Percentiles rank a stretch among this genome's conserved stretches.
Conservation (phyloP, 2,888 invertebrate species). For the Trissoscelio sp. region DNA sequence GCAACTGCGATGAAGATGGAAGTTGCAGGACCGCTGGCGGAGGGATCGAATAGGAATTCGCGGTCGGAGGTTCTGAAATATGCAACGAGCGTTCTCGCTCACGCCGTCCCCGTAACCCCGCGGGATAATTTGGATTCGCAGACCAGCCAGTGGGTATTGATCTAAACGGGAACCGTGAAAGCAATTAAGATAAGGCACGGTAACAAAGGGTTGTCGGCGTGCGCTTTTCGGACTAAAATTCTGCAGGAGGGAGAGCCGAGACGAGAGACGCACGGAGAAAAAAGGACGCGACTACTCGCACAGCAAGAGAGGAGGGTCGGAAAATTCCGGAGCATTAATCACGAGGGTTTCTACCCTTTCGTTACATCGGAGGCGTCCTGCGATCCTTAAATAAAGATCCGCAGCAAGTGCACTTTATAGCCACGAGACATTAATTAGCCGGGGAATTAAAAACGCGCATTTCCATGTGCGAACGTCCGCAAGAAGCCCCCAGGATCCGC, state of each 20-base stretch:
- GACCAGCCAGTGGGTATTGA: slow-evolving; percentile 78
- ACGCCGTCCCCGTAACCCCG: slow-evolving; percentile 64
- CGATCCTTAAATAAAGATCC: slow-evolving; percentile 63
- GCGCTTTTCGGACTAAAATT: slow-evolving; percentile 75
- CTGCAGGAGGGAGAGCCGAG: slow-evolving; percentile 61
- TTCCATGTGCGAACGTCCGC: slow-evolving; percentile 34
- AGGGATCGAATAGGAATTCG: slow-evolving; percentile 51
- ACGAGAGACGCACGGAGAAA: slow-evolving; percentile 61
- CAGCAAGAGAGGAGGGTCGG: slow-evolving; percentile 55
- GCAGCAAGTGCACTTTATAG: slow-evolving; percentile 65
- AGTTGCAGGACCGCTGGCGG: slow-evolving; percentile 18
- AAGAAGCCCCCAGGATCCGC: not conserved
- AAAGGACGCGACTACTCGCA: slow-evolving; percentile 51
- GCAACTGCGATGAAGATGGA: slow-evolving; percentile 40
- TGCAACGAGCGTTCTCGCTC: slow-evolving; percentile 66
- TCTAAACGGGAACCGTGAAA: slow-evolving; percentile 82
- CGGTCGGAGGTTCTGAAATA: slow-evolving; percentile 70
- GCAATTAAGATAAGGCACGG: slow-evolving; percentile 83
- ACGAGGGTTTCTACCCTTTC: slow-evolving; percentile 70
- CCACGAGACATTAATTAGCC: slow-evolving; percentile 60
- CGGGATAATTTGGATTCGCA: slow-evolving; percentile 77
- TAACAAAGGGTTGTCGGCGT: slow-evolving; percentile 82
- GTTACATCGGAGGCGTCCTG: slow-evolving; percentile 58
- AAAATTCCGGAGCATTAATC: slow-evolving; percentile 73
- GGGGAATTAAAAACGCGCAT: slow-evolving; percentile 51